These are phyloP conservation scores for Tiphia femorata DNA, from an alignment of 2,888 invertebrate genomes.

Conservation along the genomic window DNA sequence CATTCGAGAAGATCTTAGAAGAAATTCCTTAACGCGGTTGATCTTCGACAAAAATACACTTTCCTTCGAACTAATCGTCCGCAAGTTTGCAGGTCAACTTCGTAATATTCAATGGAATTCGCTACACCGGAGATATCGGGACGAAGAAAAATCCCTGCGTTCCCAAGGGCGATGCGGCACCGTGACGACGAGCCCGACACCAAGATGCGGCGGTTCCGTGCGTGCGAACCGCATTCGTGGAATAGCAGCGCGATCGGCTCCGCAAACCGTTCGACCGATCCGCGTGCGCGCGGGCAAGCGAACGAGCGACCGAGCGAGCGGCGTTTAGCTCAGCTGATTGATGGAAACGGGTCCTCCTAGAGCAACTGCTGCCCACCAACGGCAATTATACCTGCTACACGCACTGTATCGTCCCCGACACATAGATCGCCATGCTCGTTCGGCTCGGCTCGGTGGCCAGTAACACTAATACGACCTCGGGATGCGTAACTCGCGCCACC, in stretches of 20 bases:
- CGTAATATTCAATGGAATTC: no score
- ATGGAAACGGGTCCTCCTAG: slow-evolving; percentile 64
- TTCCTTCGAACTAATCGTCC: no score
- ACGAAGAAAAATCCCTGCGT: no score
- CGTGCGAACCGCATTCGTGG: slow-evolving; percentile 25
- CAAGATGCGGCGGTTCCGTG: slow-evolving; percentile 31
- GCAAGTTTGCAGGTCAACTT: no score
- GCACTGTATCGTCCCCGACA: slow-evolving; percentile 57
- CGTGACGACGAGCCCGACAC: background rate
- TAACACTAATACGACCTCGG: slow-evolving; percentile 63
- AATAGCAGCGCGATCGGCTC: slow-evolving; percentile 35
- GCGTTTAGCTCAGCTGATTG: slow-evolving; percentile 66
- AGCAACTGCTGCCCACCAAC: slow-evolving; percentile 59
- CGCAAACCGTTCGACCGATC: no score
- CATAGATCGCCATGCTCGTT: slow-evolving; percentile 61
- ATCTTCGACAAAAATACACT: no score
- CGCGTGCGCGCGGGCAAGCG: no score
- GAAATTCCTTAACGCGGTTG: no score
- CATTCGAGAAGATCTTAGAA: no score
- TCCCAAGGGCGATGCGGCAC: no score
- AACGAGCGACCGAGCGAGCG: slow-evolving; percentile 5
- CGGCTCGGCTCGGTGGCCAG: slow-evolving; percentile 51
- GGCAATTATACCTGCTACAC: slow-evolving; percentile 65
- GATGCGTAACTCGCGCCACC: slow-evolving; percentile 61
- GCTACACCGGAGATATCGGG: no score